Conservation (phyloP, 2,888 invertebrate genomes). For the Zeuzera pyrina region DNA sequence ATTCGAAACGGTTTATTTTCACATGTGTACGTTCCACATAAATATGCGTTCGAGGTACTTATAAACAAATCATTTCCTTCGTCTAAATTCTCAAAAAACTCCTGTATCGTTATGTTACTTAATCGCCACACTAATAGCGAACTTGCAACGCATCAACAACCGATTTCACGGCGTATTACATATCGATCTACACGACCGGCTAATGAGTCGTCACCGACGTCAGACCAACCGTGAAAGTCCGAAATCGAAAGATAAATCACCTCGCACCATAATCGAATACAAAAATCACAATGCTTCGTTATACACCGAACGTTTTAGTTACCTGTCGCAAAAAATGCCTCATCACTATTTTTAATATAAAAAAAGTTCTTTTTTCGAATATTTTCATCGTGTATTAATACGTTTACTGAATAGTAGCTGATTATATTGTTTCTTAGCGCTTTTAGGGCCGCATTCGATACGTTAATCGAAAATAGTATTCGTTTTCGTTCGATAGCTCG, state of each 20-base stretch:
- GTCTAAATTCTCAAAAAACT: too few relatives aligned
- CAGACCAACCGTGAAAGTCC: slow-evolving; percentile 25
- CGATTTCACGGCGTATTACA: slow-evolving; percentile 23
- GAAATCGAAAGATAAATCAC: slow-evolving; percentile 38
- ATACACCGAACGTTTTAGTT: slow-evolving; percentile 35
- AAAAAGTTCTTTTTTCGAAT: too few relatives aligned
- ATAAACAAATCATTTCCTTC: too few relatives aligned
- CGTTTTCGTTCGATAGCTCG: slow-evolving; percentile 54
- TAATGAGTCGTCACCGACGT: slow-evolving; percentile 8
- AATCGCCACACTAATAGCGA: too few relatives aligned
- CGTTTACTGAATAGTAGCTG: slow-evolving; percentile 51
- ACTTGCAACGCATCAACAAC: slow-evolving; percentile 21
- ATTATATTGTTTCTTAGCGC: slow-evolving; percentile 66
- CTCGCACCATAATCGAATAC: slow-evolving; percentile 62
- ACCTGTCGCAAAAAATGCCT: slow-evolving; percentile 46
- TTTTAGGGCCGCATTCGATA: slow-evolving; percentile 55
- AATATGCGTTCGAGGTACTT: too few relatives aligned
- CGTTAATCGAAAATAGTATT: slow-evolving; percentile 63
- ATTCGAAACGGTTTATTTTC: too few relatives aligned
- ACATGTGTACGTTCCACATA: too few relatives aligned
- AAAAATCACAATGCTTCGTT: slow-evolving; percentile 68
- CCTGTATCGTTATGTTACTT: too few relatives aligned
- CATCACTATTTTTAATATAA: slow-evolving; percentile 69
- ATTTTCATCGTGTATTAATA: slow-evolving; percentile 2
- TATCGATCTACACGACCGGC: slow-evolving; percentile 11